Base-by-base conservation (phyloP, 2,888 invertebrate genomes). In the Zygothrica quintamaculata region DNA sequence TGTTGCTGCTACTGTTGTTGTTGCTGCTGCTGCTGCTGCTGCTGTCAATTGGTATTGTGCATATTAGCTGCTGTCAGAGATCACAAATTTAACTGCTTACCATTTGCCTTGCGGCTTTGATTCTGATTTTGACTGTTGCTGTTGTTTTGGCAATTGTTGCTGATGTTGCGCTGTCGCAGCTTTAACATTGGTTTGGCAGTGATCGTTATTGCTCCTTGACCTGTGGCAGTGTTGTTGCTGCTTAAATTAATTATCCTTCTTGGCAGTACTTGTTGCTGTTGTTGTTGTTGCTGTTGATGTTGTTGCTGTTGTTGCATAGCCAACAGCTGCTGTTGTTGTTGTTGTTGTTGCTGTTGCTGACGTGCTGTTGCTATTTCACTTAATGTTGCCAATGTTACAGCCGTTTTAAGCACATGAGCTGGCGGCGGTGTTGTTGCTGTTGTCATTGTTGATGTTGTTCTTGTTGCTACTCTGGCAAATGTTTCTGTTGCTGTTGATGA, bases 321-420 rank as follows among this genome's bases (percentile, higher is more conserved):
- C 9, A 60, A 40, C 51, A 77, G 73, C 39, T 85, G 74, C 9
- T 78, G 77, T 18, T 87, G 77, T 40, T 84, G 87, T n/a, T n/a
- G n/a, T n/a, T n/a, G n/a, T n/a, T n/a, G 73, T 37, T 85, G 74
- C 9, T 78, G 77, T 51, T 87, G 88, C 52, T 88, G 84, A 9
- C 81, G 74, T 12, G 88, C 88, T 16, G 88, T 79, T n/a, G 89
- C 80, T 58, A 89, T 89, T 65, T 89, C 89, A 70, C 89, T 86
- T 46, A 89, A 69, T 52, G 68, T 79, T 69, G 89, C 86, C 74
- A 88, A 65, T 58, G 88, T 89, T 62, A 88, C 89, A 37, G 89
- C 89, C 55, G 89, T 87, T 74, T 89, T 89, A 12, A 89, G 75
- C 51, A 87, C 88, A 71, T 88, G 87, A 36, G 87, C 87, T 46